phyloP scores from a whole-genome alignment of 2,113 vertebrate genomes.

The Oncorhynchus mykiss region DNA sequence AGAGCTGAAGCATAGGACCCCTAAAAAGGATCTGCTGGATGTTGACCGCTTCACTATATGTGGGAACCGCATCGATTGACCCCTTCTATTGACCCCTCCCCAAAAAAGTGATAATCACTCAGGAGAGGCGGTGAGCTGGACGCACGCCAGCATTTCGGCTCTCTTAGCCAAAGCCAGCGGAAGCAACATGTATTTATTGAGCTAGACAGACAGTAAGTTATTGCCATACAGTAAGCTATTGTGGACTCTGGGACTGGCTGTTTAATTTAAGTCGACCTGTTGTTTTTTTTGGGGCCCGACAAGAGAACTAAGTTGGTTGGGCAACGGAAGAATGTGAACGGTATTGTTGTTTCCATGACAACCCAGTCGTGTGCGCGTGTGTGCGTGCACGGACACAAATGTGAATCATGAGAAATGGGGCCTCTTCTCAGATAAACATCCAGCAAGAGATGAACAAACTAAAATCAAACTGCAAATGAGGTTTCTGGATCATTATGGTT shows the following conservation, averaged over 20 bases:
- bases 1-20: conserved; percentile 81
- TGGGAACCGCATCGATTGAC: conserved; percentile 92
- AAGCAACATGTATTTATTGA: conserved; percentile 56
- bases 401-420: not conserved
- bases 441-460: not conserved
- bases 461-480: no score
- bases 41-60: conserved; percentile 98
- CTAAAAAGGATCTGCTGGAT: conserved; percentile 91
- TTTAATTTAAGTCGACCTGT: conserved; percentile 18
- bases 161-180: conserved; percentile 31
- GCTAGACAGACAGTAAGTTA: conserved; percentile 23
- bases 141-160: conserved; percentile 12
- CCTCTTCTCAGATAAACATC: not conserved
- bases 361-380: conserved; percentile 2
- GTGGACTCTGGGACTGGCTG: not conserved
- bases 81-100: not conserved
- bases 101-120: conserved; percentile 38
- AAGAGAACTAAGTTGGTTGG: conserved; percentile 23
- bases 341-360: conserved; percentile 29
- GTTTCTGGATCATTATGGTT: no score
- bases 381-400: conserved; percentile 29
- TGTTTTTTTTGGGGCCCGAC: conserved; percentile 16
- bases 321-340: conserved; percentile 4
- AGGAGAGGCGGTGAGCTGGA: conserved; percentile 34
- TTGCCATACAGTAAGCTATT: conserved; percentile 20